Base-by-base conservation (phyloP, 2,797 vertebrate species). In the Pangasius larnaudii region DNA sequence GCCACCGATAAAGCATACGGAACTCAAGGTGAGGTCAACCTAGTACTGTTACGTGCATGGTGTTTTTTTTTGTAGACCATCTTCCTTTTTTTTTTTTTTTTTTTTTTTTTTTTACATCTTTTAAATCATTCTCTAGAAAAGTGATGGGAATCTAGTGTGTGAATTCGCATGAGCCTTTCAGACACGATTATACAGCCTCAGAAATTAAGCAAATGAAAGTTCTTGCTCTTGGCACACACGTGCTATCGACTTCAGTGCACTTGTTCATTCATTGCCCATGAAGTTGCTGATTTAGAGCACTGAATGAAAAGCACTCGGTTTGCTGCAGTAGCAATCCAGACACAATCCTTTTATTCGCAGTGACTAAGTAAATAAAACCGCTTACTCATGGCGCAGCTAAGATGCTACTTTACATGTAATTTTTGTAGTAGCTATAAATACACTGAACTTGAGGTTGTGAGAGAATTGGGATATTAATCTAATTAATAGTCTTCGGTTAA, bases 1-100 rank as follows among this genome's bases (percentile, higher is more conserved):
- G 95, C 97, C 9, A 91, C 94, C 0, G 97, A 99, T 90, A 98
- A 95, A 87, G 98, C 98, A 3, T 98, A 99, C 0, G 98, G 98
- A 91, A 96, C 94, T 72, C 93, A 94, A 92, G 97, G 98, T 99
- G 90, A 82, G 79, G 42, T 33, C 42, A 46, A 0, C 1, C 22
- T 27, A 13, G 18, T 36, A 10, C 8, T 58, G 14, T 33, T n/a
- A 14, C 24, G 14, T 51, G 13, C 14, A 18, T 2, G 8, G 8
- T 49, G 46, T 49, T 49, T 14, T 14, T 53, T 16, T 53, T 78
- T 33, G 27, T n/a, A 78, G 10, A 49, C 24, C 3, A 0, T 24
- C 39, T 71, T 42, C 0, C 18, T 72, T 72, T 30, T 30, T 65
- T 30, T 58, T 58, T 65, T 63, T 59, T 59, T 27, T 61, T 24